These are phyloP conservation scores for Melanotaenia duboulayi DNA, from an alignment of 2,113 vertebrate genomes.

Conservation along the genomic window DNA sequence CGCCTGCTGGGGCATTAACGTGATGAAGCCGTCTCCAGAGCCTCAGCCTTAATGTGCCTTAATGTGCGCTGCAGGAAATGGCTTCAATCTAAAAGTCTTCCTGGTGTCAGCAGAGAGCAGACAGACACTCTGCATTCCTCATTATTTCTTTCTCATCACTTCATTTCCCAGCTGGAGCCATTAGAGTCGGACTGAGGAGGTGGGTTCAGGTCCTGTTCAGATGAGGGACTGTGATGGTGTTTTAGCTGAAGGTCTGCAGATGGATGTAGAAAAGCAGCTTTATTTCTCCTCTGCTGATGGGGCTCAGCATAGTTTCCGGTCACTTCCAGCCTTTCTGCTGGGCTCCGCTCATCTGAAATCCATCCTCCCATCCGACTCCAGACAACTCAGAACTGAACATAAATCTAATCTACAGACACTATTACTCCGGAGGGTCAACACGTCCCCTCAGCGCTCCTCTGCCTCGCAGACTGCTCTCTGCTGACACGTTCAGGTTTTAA, in stretches of 20 bases:
- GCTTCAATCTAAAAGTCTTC: constrained; percentile 24
- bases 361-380: neutral
- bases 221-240: no score
- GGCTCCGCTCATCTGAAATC: neutral
- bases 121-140: neutral
- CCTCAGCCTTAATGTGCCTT: constrained; percentile 53
- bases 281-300: no score
- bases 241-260: no score
- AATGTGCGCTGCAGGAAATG: constrained; percentile 63
- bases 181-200: no score
- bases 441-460: no score
- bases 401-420: neutral
- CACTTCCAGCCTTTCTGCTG: neutral
- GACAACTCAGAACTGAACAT: neutral
- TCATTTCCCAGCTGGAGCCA: no score
- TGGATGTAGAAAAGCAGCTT: no score
- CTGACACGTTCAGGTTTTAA: no score
- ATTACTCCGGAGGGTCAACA: neutral
- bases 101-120: constrained; percentile 22
- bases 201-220: no score
- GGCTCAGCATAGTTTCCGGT: neutral
- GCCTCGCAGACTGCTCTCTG: no score
- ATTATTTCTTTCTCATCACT: neutral
- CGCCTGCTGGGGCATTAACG: constrained; percentile 24
- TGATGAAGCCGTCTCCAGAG: constrained; percentile 50